phyloP scores from a whole-genome alignment of 2,888 invertebrate genomes.

The Rhorus exstirpatorius region DNA sequence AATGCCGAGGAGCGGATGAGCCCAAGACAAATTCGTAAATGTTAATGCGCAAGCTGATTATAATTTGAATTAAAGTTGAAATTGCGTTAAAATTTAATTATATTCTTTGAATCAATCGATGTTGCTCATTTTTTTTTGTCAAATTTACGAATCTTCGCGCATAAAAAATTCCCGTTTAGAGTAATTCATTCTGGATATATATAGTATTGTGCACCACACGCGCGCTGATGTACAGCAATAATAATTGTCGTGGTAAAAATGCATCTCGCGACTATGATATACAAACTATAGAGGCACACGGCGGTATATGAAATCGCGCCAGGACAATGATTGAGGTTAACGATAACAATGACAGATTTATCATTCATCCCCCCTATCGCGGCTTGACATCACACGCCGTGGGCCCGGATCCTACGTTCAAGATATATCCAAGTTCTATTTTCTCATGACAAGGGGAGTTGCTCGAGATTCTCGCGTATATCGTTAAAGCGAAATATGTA shows the following conservation, averaged over 20 bases:
- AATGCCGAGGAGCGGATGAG: too few relatives aligned
- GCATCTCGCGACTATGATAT: constrained; percentile 28
- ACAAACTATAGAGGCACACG: constrained; percentile 8
- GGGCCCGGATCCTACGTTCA: constrained; percentile 1
- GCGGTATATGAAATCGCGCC: background rate
- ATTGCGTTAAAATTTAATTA: too few relatives aligned
- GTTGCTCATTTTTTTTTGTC: too few relatives aligned
- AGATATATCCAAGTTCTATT: constrained; percentile 42
- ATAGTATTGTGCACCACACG: background rate
- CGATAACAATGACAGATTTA: constrained; percentile 72
- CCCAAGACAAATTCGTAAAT: too few relatives aligned
- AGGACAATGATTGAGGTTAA: constrained; percentile 69
- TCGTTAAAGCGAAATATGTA: constrained; percentile 55
- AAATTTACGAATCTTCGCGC: too few relatives aligned
- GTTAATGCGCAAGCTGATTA: too few relatives aligned
- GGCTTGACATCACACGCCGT: constrained; percentile 7
- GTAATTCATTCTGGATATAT: too few relatives aligned
- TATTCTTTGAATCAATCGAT: too few relatives aligned
- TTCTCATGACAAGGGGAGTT: constrained; percentile 51
- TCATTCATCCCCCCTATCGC: too few relatives aligned
- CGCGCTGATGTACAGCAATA: constrained; percentile 51
- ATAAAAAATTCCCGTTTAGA: too few relatives aligned
- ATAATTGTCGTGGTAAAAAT: constrained; percentile 57
- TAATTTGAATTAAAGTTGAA: too few relatives aligned
- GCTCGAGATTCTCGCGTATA: constrained; percentile 35